Conservation (phyloP, 2,888 invertebrate species). For the Dexiosoma caninum region DNA sequence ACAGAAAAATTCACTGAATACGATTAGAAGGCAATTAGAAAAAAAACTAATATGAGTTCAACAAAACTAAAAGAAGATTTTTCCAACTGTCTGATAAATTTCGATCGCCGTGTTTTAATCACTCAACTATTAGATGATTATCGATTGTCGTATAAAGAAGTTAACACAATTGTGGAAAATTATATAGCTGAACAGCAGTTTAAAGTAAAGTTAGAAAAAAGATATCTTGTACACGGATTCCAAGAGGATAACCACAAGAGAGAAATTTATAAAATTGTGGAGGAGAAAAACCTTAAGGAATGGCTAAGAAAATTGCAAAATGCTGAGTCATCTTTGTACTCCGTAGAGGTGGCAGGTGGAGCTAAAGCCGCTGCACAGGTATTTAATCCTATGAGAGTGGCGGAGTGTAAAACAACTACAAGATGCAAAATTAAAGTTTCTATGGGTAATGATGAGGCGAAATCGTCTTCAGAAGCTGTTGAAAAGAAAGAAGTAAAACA, state of each 20-base stretch:
- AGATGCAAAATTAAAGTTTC: not conserved
- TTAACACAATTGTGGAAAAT: constrained; percentile 67
- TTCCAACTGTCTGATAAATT: constrained; percentile 72
- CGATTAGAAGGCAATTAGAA: not conserved
- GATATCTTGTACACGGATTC: constrained; percentile 66
- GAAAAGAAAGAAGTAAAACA: constrained; percentile 58
- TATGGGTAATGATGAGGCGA: constrained; percentile 36
- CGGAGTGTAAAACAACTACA: constrained; percentile 64
- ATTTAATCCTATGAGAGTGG: constrained; percentile 70
- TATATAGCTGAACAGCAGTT: constrained; percentile 69
- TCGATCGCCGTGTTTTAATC: constrained; percentile 72
- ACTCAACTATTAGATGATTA: constrained; percentile 74
- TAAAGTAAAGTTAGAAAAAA: constrained; percentile 68
- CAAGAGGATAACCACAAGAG: constrained; percentile 51
- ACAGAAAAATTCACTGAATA: not conserved
- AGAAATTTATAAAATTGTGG: constrained; percentile 71
- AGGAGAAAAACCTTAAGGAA: constrained; percentile 68
- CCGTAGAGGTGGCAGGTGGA: constrained; percentile 73
- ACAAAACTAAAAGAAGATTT: constrained; percentile 68
- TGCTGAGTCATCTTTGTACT: constrained; percentile 70
- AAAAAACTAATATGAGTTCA: constrained; percentile 48
- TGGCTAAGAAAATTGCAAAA: constrained; percentile 69
- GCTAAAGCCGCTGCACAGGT: constrained; percentile 69
- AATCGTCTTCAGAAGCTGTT: not conserved
- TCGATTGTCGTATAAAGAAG: constrained; percentile 70